These are phyloP conservation scores for Rhombomys opimus DNA, from an alignment of 2,113 vertebrate species.

Conservation along the genomic window DNA sequence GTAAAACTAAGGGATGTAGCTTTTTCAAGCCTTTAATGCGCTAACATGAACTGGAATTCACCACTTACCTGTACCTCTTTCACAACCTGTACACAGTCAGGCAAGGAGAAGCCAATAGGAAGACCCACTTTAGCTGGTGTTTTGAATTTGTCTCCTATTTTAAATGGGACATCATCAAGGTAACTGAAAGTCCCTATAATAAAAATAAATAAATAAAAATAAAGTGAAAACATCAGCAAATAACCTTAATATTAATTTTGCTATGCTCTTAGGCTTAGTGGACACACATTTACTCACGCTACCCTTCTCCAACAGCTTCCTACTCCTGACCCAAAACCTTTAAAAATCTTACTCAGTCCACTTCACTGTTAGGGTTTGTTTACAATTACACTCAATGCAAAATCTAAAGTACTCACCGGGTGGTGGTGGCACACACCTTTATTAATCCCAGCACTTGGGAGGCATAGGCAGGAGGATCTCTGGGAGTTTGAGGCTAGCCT, in stretches of 20 bases:
- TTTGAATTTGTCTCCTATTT: constrained; percentile 97
- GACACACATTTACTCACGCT: constrained; percentile 53
- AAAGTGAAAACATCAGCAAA: constrained; percentile 80
- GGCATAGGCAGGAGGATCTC: not conserved
- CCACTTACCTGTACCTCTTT: constrained; percentile 90
- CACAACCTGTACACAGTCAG: constrained; percentile 90
- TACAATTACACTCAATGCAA: constrained; percentile 27
- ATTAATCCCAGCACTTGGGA: not conserved
- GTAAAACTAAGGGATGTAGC: constrained; percentile 19
- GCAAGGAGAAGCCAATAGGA: constrained; percentile 94
- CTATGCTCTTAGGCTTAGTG: constrained; percentile 54
- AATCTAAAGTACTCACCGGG: constrained; percentile 9
- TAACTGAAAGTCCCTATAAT: constrained; percentile 95
- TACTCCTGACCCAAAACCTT: constrained; percentile 46
- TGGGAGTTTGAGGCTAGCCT: not conserved
- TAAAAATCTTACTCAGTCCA: not conserved
- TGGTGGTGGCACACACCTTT: not conserved
- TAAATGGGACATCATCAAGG: constrained; percentile 98
- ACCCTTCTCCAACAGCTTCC: constrained; percentile 52
- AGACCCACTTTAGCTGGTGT: constrained; percentile 96
- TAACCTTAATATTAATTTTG: constrained; percentile 65
- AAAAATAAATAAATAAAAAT: constrained; percentile 41
- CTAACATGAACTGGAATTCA: constrained; percentile 75
- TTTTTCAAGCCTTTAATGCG: constrained; percentile 48
- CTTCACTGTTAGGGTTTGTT: constrained; percentile 24